Base-by-base conservation (phyloP, 2,888 invertebrate genomes). In the Xiphydria camelus region DNA sequence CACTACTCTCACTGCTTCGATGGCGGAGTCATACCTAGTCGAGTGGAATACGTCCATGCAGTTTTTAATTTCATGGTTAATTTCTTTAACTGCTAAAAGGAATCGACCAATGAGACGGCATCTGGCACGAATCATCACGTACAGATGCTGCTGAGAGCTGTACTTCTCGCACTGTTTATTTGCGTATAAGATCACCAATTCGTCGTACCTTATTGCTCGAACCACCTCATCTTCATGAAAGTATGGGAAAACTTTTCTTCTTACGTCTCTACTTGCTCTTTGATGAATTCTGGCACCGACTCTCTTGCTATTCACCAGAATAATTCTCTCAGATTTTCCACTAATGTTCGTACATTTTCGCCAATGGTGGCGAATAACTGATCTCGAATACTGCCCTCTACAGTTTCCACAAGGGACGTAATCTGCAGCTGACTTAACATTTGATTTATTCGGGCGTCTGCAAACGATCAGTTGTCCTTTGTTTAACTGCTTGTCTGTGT, bases 191-290 rank as follows among this genome's bases (percentile, higher is more conserved):
- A 49, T 41, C 12, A 52, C 25, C 5, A 51, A 25, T 34, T 52
- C 51, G 17, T 54, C 51, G 25, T 51, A 52, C 10, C 54, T 29
- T 10, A 52, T 46, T 10, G 31, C 25, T 15, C 47, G 49, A 10
- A 45, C 47, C 4, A 49, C 36, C n/a, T 37, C n/a, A 32, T 55
- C 54, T 18, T 52, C 52, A 18, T 48, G 35, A 34, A 55, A 14
- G 31, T 51, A 45, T 4, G 54, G 47, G 40, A 52, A 49, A 25
- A 55, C 34, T 6, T 43, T 18, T 22, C 42, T 49, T 22, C 36
- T 21, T 2, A 49, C 38, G 14, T 31, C 39, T 5, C 10, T 14
- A 35, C 31, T 45, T 6, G 54, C 52, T 40, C 40, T 43, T 31
- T 41, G 31, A 18, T 55, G 41, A 21, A 55, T 10, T 26, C 47